Evolutionary conservation across 2,888 invertebrate genomes (phyloP).

Genomic region (Hirtodrosophila confusa): DNA sequence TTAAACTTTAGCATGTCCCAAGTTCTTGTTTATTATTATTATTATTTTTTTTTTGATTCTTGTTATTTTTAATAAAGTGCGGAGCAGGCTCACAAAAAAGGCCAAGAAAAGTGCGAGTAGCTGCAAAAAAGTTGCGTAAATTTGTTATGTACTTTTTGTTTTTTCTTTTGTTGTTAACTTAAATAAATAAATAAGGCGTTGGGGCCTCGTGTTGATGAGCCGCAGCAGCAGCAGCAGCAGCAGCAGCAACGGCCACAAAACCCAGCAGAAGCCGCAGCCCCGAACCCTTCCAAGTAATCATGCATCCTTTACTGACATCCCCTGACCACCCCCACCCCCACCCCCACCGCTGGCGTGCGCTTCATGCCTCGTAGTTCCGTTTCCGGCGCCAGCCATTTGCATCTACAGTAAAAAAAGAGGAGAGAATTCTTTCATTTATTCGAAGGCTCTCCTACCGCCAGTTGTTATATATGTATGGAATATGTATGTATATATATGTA

Average conservation of each 20-base stretch:
- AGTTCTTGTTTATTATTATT: background rate
- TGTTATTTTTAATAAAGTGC: slow-evolving; percentile 75
- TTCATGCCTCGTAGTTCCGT: slow-evolving; percentile 64
- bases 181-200: slow-evolving; percentile 72
- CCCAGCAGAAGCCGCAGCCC: slow-evolving; percentile 30
- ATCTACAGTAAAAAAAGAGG: slow-evolving; percentile 52
- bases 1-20: slow-evolving; percentile 5
- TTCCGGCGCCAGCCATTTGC: slow-evolving; percentile 78
- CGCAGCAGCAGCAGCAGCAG: slow-evolving; percentile 44
- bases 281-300: slow-evolving; percentile 66
- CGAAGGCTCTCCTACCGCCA: slow-evolving; percentile 45
- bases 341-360: slow-evolving; percentile 6
- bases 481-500: slow-evolving; percentile 1
- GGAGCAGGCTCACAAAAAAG: slow-evolving; percentile 32
- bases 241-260: slow-evolving; percentile 50
- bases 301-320: slow-evolving; percentile 66
- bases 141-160: slow-evolving; percentile 67
- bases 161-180: slow-evolving; percentile 55
- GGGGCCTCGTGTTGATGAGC: slow-evolving; percentile 64
- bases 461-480: slow-evolving; percentile 2
- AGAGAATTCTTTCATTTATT: slow-evolving; percentile 72
- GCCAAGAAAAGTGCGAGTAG: slow-evolving; percentile 40
- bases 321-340: background rate
- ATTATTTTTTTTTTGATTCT: slow-evolving; percentile 17
- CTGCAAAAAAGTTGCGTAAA: slow-evolving; percentile 70